A percentile compares a stretch with the other conserved stretches of the same genome.
Conservation (phyloP, 2,113 vertebrate genomes). For the Beaufortia kweichowensis region DNA sequence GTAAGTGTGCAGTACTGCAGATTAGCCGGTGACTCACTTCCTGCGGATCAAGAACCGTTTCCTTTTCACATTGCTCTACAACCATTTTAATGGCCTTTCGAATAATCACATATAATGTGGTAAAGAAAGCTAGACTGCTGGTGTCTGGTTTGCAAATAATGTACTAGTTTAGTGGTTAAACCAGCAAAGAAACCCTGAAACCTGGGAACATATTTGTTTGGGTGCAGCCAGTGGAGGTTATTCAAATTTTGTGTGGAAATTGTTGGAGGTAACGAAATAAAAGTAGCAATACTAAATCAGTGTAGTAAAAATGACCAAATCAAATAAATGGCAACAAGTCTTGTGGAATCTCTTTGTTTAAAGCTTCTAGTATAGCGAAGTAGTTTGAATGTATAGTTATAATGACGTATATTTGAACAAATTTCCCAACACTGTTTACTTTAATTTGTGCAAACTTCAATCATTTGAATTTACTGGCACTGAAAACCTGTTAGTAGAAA, state of each 20-base stretch:
- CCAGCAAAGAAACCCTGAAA: conserved; percentile 1
- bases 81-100: conserved; percentile 38
- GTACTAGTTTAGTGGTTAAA: conserved; percentile 2
- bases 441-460: conserved; percentile 8
- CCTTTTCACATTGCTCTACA: conserved; percentile 34
- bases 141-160: conserved; percentile 21
- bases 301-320: no score
- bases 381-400: no score
- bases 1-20: conserved; percentile 36
- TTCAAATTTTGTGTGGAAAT: conserved; percentile 40
- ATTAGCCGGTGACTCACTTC: conserved; percentile 55
- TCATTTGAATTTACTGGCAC: conserved; percentile 10
- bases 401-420: no score
- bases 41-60: conserved; percentile 61
- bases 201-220: conserved; percentile 22
- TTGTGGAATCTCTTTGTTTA: no score
- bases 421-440: neutral
- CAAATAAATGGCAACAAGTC: no score
- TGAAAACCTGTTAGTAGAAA: neutral
- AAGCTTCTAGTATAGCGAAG: no score
- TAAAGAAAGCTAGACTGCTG: neutral
- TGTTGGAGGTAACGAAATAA: no score
- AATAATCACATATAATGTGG: conserved; percentile 25
- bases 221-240: conserved; percentile 42
- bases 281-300: no score